Evolutionary conservation across 2,113 vertebrate species (phyloP).

Genomic region (Scopus umbretta): DNA sequence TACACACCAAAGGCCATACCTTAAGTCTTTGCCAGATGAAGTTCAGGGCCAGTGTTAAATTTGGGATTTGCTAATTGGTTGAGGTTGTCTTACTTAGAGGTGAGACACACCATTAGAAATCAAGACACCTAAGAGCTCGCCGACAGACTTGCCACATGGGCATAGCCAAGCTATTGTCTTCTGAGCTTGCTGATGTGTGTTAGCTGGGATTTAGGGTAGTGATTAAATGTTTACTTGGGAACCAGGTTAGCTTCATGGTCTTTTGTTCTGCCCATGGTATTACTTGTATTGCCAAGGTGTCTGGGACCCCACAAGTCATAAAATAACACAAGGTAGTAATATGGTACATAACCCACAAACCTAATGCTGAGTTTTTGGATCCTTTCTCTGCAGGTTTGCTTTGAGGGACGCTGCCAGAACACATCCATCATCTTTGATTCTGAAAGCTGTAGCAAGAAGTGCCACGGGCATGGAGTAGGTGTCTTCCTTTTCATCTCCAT

Average conservation of each 20-base stretch:
- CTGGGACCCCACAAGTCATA: neutral
- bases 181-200: neutral
- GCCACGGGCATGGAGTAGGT: constrained; percentile 86
- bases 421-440: constrained; percentile 83
- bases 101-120: neutral
- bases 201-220: neutral
- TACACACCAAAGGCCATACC: neutral
- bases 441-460: constrained; percentile 84
- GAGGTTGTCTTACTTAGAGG: neutral
- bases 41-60: neutral
- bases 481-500: neutral
- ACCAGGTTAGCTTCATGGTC: neutral
- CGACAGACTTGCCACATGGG: neutral
- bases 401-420: constrained; percentile 90
- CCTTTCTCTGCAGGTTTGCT: constrained; percentile 83
- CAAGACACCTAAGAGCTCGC: neutral
- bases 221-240: neutral
- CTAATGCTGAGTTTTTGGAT: neutral
- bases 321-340: neutral
- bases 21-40: neutral
- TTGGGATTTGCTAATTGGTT: neutral
- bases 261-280: neutral
- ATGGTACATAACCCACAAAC: neutral
- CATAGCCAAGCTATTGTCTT: neutral
- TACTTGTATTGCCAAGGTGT: neutral